Evolutionary conservation across 2,113 vertebrate species (phyloP), one percentile per base, ranked within the genome.

Genomic region (Osmerus mordax): DNA sequence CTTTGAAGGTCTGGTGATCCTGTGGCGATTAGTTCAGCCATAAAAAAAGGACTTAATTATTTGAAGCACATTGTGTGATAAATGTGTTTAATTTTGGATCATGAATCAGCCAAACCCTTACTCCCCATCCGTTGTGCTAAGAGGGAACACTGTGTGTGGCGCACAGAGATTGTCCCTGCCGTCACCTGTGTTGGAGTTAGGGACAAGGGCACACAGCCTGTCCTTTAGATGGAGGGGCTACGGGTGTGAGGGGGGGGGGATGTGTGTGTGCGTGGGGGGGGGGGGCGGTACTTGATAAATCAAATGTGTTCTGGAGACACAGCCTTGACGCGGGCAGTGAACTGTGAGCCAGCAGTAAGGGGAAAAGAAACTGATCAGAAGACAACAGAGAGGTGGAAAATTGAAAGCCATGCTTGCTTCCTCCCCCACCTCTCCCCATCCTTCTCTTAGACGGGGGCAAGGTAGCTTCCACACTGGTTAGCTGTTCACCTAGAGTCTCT

Each of bases 291-390:
- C 52, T 73, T 51, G 62, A 84, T 87, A 76, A 84, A 84, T 84
- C 76, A 74, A 75, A 79, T 87, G 81, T 83, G 83, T 81, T 82
- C 74, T 78, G 77, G 75, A 84, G 80, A 71, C 64, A 23, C 75
- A 79, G 67, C 67, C 68, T 62, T 67, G 83, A 84, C 63, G 76
- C 63, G 69, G 71, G 77, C 84, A 84, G 59, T 65, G 65, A 79
- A 84, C 83, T 69, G 66, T 83, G 79, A 84, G 78, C 19, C 8
- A 82, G 69, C 55, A 74, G 54, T 52, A 52, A 70, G 58, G 52
- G 55, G 64, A 70, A 65, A 65, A 71, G 47, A 67, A 65, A 29
- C 77, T 70, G 76, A 89, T 83, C 71, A 77, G 76, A 80, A 59
- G 56, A 73, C 60, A 69, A 21, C 52, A 51, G 71, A 73, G 74